Base-by-base conservation (phyloP, 1,140 invertebrate species). In the Spodoptera frugiperda region DNA sequence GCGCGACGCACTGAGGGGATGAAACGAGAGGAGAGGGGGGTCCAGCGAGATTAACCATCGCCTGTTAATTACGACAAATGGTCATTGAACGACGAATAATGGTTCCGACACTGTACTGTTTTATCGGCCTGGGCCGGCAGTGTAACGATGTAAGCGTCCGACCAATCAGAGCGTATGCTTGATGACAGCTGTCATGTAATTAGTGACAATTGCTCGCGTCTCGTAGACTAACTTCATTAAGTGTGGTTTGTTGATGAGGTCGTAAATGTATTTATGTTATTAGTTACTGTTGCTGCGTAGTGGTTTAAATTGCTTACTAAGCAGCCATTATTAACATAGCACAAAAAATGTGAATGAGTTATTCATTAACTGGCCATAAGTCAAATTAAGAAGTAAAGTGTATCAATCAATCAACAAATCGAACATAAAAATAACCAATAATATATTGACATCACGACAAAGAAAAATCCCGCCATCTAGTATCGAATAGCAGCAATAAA, bases 61-160 rank as follows among this genome's bases (percentile, higher is more conserved):
- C 78, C 84, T 87, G 87, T 88, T 93, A 91, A 93, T 91, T 89
- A 84, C 91, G 83, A 93, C 86, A 90, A 91, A 92, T 89, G 86
- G 82, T 80, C 84, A 85, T 83, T 84, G 86, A 81, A 82, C 82
- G 77, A 75, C 80, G 78, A 83, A 59, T 81, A 82, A 89, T 82
- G 79, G 77, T 79, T 46, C 46, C 57, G 51, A 77, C 49, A 46
- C 59, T 39, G 30, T 39, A 11, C 44, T 25, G 21, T 30, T 70
- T 57, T 73, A 59, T 30, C 54, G 54, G 49, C n/a, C 21, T 71
- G 17, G 54, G 49, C n/a, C 21, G 55, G 17, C 15, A 25, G 11
- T 61, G 44, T 51, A 63, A 51, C 17, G 59, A 5, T 44, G 10
- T 19, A 63, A 63, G 57, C 11, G 19, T 8, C 39, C 15, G 19